Evolutionary conservation across 2,113 vertebrate species (phyloP).

Genomic region (Rhegmatorhina hoffmannsi): DNA sequence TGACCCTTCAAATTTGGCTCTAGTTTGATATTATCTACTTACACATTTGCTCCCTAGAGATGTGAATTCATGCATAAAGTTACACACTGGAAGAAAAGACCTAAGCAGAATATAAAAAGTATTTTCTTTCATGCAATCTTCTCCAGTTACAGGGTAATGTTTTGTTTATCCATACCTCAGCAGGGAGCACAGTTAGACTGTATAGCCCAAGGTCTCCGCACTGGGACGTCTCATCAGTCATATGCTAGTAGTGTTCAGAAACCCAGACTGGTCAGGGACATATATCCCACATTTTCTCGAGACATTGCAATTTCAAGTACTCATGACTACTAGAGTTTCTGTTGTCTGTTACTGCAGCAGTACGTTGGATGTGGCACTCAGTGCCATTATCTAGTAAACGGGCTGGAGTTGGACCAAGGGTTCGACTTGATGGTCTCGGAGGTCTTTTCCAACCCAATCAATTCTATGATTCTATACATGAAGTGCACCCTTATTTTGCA

Average conservation of each 20-base stretch:
- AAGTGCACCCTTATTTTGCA: background rate
- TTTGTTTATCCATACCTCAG: background rate
- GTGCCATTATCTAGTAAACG: too few relatives aligned
- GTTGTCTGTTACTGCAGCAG: background rate
- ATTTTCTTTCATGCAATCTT: background rate
- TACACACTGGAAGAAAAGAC: background rate
- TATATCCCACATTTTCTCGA: background rate
- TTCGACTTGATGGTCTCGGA: too few relatives aligned
- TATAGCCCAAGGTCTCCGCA: background rate
- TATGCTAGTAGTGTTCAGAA: background rate
- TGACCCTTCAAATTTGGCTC: accelerated
- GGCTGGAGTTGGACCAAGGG: too few relatives aligned
- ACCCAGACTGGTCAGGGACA: background rate
- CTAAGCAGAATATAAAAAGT: background rate
- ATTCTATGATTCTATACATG: too few relatives aligned
- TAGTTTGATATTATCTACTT: accelerated
- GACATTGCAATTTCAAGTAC: background rate
- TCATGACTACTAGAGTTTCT: background rate
- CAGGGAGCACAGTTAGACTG: background rate
- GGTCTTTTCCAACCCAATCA: too few relatives aligned
- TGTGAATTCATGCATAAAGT: background rate
- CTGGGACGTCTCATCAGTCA: background rate
- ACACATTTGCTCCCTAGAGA: background rate
- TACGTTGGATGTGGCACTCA: background rate
- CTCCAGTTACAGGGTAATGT: background rate